Percentiles rank a stretch among this genome's conserved stretches.
Evolutionary conservation across 2,888 invertebrate genomes (phyloP).

Genomic region (Autographa gamma): DNA sequence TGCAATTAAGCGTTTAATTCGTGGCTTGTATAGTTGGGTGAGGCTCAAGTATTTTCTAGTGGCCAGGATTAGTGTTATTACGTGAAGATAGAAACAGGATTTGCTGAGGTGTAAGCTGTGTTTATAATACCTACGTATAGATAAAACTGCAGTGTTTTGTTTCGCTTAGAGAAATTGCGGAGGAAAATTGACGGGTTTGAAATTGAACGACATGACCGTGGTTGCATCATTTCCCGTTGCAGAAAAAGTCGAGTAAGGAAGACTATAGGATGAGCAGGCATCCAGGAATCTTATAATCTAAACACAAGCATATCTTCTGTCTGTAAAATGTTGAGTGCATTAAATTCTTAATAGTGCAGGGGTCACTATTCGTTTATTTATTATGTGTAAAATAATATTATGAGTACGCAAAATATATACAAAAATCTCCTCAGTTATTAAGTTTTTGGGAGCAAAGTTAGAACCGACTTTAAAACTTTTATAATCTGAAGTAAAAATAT

Average conservation of each 20-base stretch:
- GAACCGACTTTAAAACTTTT: too few relatives aligned
- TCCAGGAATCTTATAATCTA: not conserved
- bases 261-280: not conserved
- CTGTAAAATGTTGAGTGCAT: too few relatives aligned
- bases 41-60: slow-evolving; percentile 50
- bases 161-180: slow-evolving; percentile 43
- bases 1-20: slow-evolving; percentile 70
- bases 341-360: too few relatives aligned
- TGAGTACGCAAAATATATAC: too few relatives aligned
- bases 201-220: slow-evolving; percentile 33
- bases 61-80: slow-evolving; percentile 60
- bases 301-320: not conserved
- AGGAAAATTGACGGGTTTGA: slow-evolving; percentile 32
- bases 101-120: slow-evolving; percentile 52
- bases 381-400: too few relatives aligned
- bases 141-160: slow-evolving; percentile 44
- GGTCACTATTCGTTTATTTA: too few relatives aligned
- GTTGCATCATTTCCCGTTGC: not conserved
- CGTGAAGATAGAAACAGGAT: slow-evolving; percentile 57
- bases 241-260: not conserved
- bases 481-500: too few relatives aligned
- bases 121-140: slow-evolving; percentile 45
- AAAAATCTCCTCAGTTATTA: too few relatives aligned
- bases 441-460: too few relatives aligned
- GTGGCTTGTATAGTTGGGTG: slow-evolving; percentile 42